These are phyloP conservation scores for Cybosia mesomella DNA, from an alignment of 2,888 invertebrate species.

Conservation along the genomic window DNA sequence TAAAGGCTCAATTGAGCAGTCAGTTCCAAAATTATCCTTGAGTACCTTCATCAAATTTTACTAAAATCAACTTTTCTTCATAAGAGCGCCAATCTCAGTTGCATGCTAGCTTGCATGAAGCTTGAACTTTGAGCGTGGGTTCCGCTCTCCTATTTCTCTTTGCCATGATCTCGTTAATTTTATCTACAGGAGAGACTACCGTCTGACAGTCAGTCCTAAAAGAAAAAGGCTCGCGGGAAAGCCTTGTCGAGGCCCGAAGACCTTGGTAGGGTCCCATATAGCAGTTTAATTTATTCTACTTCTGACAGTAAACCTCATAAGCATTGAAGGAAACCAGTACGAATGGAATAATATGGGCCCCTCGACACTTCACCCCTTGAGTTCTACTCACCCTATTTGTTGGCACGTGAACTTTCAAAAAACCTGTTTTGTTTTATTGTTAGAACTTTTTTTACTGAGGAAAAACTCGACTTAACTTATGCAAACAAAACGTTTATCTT, in stretches of 20 bases:
- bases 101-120: no score
- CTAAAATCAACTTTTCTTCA: not conserved
- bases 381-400: not conserved
- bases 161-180: no score
- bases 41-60: not conserved
- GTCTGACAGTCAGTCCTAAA: not conserved
- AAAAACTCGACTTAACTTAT: conserved; percentile 6
- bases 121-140: not conserved
- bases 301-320: not conserved
- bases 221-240: not conserved
- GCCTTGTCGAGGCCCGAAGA: not conserved
- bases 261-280: not conserved
- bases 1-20: not conserved
- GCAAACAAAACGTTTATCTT: conserved; percentile 26
- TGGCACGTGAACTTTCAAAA: not conserved
- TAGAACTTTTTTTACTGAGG: not conserved
- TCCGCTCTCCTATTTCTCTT: not conserved
- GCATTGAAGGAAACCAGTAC: not conserved
- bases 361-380: not conserved
- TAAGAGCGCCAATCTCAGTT: no score
- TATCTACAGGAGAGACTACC: no score
- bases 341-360: not conserved
- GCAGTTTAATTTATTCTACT: no score
- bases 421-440: not conserved
- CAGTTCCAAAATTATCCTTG: not conserved